These are phyloP conservation scores for Etia nguti DNA, from an alignment of 2,113 vertebrate genomes.

Conservation along the genomic window DNA sequence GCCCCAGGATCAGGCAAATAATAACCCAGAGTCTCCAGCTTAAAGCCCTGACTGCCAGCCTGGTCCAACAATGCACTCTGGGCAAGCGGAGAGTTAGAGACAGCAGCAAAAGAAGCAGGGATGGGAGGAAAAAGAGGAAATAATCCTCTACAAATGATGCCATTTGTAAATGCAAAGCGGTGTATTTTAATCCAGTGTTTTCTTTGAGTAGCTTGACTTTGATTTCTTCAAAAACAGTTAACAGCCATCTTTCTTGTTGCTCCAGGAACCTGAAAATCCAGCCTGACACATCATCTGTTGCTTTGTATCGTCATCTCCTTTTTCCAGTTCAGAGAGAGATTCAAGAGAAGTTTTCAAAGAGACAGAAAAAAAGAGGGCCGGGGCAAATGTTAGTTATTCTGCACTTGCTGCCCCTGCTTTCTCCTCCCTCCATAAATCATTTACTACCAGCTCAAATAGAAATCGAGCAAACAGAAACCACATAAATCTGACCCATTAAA, in stretches of 20 bases:
- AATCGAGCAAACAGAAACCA: slow-evolving; percentile 7
- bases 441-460: slow-evolving; percentile 24
- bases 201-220: neutral
- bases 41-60: neutral
- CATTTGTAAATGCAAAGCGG: neutral
- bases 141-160: slow-evolving; percentile 5
- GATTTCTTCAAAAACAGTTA: neutral
- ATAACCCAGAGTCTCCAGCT: slow-evolving; percentile 38
- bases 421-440: slow-evolving; percentile 57
- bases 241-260: neutral
- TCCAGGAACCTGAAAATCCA: neutral
- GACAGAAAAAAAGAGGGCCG: neutral
- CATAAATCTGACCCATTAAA: neutral
- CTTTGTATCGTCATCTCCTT: neutral
- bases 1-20: slow-evolving; percentile 36
- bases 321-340: neutral
- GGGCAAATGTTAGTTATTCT: neutral
- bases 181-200: neutral
- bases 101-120: slow-evolving; percentile 32
- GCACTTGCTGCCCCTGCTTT: neutral
- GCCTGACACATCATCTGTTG: neutral
- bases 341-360: neutral
- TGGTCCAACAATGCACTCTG: neutral
- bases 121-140: slow-evolving; percentile 48
- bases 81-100: neutral